phyloP scores from a whole-genome alignment of 2,797 vertebrate genomes.

The Pipistrellus kuhlii region DNA sequence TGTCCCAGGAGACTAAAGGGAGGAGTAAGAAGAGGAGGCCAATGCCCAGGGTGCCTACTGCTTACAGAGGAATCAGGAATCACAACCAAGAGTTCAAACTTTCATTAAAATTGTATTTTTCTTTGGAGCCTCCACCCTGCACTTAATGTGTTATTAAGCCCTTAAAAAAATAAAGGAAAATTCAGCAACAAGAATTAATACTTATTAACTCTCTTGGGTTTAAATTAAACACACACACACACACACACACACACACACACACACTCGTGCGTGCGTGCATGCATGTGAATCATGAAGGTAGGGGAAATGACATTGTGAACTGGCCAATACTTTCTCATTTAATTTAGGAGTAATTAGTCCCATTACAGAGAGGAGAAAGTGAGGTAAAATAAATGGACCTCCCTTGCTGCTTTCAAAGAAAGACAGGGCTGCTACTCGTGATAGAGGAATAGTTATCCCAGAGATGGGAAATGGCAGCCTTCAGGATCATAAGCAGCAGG shows the following conservation, averaged over 20 bases:
- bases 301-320: not conserved
- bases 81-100: not conserved
- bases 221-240: not conserved
- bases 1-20: not conserved
- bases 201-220: not conserved
- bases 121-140: not conserved
- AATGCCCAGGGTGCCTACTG: rapidly evolving
- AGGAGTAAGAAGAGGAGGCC: not conserved
- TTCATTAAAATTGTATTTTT: not conserved
- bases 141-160: not conserved
- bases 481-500: not conserved
- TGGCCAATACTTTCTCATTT: rapidly evolving
- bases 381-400: not conserved
- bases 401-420: not conserved
- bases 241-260: not conserved
- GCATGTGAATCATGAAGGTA: rapidly evolving
- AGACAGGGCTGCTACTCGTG: rapidly evolving
- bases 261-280: rapidly evolving
- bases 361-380: not conserved
- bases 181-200: not conserved
- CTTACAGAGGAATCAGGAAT: not conserved
- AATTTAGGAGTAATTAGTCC: not conserved
- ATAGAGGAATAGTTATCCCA: rapidly evolving
- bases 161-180: not conserved
- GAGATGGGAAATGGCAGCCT: too few relatives aligned